Conservation (phyloP, 2,797 vertebrate species). For the Pteronotus mesoamericanus region DNA sequence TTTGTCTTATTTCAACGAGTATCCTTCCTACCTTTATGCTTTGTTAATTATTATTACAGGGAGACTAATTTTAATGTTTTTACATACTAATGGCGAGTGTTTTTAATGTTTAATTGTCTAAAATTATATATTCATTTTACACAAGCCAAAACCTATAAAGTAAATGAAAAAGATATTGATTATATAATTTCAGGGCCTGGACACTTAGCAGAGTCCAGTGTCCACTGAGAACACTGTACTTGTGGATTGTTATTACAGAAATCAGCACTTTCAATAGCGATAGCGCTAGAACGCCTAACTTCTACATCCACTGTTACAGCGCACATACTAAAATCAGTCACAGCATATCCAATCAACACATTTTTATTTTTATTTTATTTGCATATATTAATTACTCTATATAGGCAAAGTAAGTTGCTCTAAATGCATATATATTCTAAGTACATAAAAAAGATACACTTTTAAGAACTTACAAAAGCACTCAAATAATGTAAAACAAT, state of each 20-base stretch:
- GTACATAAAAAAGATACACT: background rate
- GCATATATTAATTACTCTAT: background rate
- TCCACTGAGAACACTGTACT: background rate
- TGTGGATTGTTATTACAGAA: background rate
- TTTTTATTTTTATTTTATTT: constrained; percentile 29
- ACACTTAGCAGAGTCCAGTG: background rate
- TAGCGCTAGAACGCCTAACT: background rate
- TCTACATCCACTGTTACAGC: background rate
- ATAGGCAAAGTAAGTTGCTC: background rate
- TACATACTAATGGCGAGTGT: background rate
- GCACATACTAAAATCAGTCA: background rate
- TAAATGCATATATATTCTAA: too few relatives aligned
- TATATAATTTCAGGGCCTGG: background rate
- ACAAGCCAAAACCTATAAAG: constrained; percentile 13
- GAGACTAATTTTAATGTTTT: background rate
- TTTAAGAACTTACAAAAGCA: background rate
- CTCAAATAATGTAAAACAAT: background rate
- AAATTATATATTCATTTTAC: constrained; percentile 16
- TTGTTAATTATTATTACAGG: background rate
- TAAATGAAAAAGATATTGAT: background rate
- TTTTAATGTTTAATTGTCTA: background rate
- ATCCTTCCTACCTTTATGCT: background rate
- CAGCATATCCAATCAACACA: background rate
- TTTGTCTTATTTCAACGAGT: background rate
- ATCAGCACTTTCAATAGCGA: background rate